phyloP scores from a whole-genome alignment of 2,888 invertebrate genomes.

The Alsophila aescularia region DNA sequence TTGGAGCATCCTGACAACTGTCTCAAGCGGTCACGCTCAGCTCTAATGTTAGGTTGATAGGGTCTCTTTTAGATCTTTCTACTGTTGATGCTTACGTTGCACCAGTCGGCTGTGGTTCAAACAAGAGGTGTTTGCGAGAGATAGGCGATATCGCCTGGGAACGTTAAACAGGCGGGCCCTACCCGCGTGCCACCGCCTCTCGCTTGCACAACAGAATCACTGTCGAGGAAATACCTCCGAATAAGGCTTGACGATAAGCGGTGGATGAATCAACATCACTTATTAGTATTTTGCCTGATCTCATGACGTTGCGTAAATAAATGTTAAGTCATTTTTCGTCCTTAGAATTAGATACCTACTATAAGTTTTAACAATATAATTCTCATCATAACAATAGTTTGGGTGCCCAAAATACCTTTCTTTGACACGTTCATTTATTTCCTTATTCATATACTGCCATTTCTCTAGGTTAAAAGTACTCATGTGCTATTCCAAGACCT shows the following conservation, averaged over 20 bases:
- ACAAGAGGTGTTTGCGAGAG: conserved; percentile 81
- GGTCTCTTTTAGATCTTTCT: conserved; percentile 30
- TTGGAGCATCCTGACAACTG: conserved; percentile 30
- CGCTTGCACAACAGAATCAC: conserved; percentile 63
- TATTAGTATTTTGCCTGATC: too few relatives aligned
- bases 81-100: conserved; percentile 38
- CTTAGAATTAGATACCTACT: too few relatives aligned
- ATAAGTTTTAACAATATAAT: too few relatives aligned
- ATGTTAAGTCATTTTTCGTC: too few relatives aligned
- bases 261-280: conserved; percentile 21
- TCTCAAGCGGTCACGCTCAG: neutral
- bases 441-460: too few relatives aligned
- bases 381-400: too few relatives aligned
- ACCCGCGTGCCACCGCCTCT: conserved; percentile 71
- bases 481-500: too few relatives aligned
- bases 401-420: neutral
- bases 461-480: too few relatives aligned
- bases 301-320: neutral
- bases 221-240: conserved; percentile 52
- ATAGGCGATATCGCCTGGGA: conserved; percentile 82
- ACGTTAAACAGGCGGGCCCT: conserved; percentile 77
- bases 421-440: neutral
- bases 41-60: conserved; percentile 31
- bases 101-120: conserved; percentile 74
- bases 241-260: conserved; percentile 29